Evolutionary conservation across 1,140 invertebrate species (phyloP), one percentile per base, ranked within the genome.

Genomic region (Drosophila bipectinata): DNA sequence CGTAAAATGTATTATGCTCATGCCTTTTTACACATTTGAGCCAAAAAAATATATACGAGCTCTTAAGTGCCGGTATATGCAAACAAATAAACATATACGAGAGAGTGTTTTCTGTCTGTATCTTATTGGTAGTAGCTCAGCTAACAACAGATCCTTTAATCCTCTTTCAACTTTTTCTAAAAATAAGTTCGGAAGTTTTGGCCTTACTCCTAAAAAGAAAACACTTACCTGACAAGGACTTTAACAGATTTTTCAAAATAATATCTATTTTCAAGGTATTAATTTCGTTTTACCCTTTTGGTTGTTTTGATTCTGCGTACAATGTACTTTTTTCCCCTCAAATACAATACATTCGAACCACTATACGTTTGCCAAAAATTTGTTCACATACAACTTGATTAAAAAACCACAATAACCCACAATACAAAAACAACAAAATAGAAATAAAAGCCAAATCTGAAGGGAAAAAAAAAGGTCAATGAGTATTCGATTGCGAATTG

Each of bases 301-400:
- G 3, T n/a, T 12, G n/a, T 12, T 37, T 37, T 1, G 10, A 37
- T 37, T 37, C 10, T n/a, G 34, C 12, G 10, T 12, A 26, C 41
- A 45, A 48, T 37, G 56, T 47, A 39, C n/a, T 37, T 37, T 37
- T 37, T 37, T 18, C 18, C 10, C 34, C 21, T 21, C 32, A 24
- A 41, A 49, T n/a, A 26, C 24, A 57, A 26, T 18, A 41, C 48
- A 9, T 32, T 32, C 51, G 52, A 18, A 37, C 26, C 62, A 61
- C 53, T 47, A 52, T 68, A n/a, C 49, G 49, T 48, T 67, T 48
- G 51, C 49, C 51, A 68, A 82, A 72, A 72, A 68, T 72, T 87
- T 78, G 71, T 88, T 77, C 54, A 58, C 84, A 79, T 77, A 73
- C 83, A 81, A 82, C 83, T 88, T 88, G 83, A 88, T 88, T 88